Base-by-base conservation (phyloP, 2,797 vertebrate species). In the Siniperca obscura region DNA sequence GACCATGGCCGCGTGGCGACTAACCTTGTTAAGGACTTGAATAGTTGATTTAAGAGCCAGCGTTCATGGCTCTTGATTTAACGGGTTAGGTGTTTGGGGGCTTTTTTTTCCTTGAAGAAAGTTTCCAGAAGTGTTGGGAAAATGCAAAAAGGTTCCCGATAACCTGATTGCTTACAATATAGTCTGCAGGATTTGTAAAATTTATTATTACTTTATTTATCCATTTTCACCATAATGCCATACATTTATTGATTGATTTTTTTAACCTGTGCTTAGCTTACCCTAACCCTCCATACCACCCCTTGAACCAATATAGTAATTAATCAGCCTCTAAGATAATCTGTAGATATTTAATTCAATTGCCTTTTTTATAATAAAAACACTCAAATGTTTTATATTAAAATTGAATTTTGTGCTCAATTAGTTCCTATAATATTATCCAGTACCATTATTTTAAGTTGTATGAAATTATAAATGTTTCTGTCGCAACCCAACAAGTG, bases 11-110 rank as follows among this genome's bases (percentile, higher is more conserved):
- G 75, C 34, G 76, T 93, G 87, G 89, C 74, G 74, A 83, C 83
- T 85, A 82, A 88, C 86, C 91, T 91, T 91, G 92, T 92, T 92
- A 92, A 82, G 69, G 84, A 81, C 81, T 60, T 66, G 56, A 86
- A 72, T 65, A 50, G 80, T 73, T 87, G 81, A 90, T 90, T 87
- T 84, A 85, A 81, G 73, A 78, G 73, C 74, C 66, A 34, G 48
- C 21, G 13, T 77, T 85, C 65, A 30, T 50, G 62, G 62, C 61
- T 86, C 59, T 76, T 71, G 25, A 56, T 25, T 56, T 25, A 56
- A 25, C 1, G n/a, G 53, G n/a, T 25, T 56, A 56, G 53, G 62
- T 79, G 46, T 42, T 52, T 64, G 30, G 13, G 38, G 4, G 14
- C 34, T n/a, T 50, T 76, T 67, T 67, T 21, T 59, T 19, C 16